Evolutionary conservation across 2,797 vertebrate species (phyloP).

Genomic region (Malacoctenus gilli): DNA sequence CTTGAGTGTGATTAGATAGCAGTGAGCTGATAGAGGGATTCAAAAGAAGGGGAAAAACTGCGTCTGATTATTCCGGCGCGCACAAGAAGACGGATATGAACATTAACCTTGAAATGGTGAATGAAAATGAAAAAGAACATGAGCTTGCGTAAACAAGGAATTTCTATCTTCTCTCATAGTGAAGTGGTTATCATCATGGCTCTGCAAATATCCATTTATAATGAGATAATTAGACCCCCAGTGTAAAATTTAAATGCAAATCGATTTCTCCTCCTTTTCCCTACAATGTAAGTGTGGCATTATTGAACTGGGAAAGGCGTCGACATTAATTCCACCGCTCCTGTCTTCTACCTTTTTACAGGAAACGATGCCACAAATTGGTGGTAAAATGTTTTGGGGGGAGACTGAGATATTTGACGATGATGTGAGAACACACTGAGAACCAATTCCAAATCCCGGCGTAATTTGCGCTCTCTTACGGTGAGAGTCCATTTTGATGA

Average conservation of each 20-base stretch:
- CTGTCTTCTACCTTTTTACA: conserved; percentile 14
- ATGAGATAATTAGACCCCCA: conserved; percentile 64
- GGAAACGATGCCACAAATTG: conserved; percentile 26
- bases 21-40: conserved; percentile 34
- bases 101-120: conserved; percentile 45
- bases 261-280: conserved; percentile 59
- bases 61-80: conserved; percentile 23
- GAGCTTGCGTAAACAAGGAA: conserved; percentile 34
- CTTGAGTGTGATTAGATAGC: conserved; percentile 43
- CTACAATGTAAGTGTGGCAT: conserved; percentile 39
- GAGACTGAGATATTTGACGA: conserved; percentile 36
- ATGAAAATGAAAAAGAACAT: conserved; percentile 35
- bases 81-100: conserved; percentile 31
- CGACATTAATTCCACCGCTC: conserved; percentile 27
- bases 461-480: conserved; percentile 37
- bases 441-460: conserved; percentile 40
- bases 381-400: conserved; percentile 28
- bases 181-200: conserved; percentile 38
- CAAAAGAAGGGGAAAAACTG: conserved; percentile 2
- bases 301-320: conserved; percentile 33
- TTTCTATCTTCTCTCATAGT: conserved; percentile 31
- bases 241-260: conserved; percentile 72
- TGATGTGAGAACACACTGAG: conserved; percentile 44
- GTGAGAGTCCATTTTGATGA: conserved; percentile 45
- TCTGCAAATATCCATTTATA: conserved; percentile 54